Percentiles rank a stretch among this genome's conserved stretches.
These are phyloP conservation scores for Oreochromis tanganicae DNA, from an alignment of 2,113 vertebrate genomes.

Conservation along the genomic window DNA sequence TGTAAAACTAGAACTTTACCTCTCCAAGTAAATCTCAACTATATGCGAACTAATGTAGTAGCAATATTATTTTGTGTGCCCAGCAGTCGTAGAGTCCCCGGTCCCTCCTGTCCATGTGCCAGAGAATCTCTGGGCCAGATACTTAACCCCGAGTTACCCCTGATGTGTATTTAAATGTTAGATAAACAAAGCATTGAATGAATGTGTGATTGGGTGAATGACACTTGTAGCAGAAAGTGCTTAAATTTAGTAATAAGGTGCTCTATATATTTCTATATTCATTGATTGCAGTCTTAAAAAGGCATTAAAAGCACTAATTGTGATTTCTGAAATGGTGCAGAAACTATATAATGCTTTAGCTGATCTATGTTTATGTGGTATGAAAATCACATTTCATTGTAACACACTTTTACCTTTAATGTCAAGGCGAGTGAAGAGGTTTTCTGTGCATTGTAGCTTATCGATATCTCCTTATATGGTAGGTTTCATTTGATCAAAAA, in stretches of 20 bases:
- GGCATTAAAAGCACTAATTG: not conserved
- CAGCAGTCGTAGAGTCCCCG: fast-evolving
- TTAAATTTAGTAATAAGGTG: not conserved
- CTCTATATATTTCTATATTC: not conserved
- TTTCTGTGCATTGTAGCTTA: not conserved
- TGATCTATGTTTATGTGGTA: not conserved
- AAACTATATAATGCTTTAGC: not conserved
- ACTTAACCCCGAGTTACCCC: not conserved
- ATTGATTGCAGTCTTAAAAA: not conserved
- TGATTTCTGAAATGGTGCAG: not conserved
- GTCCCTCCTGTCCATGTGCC: not conserved
- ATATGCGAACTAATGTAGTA: not conserved
- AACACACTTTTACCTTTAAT: not conserved
- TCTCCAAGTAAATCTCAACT: not conserved
- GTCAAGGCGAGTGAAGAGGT: not conserved
- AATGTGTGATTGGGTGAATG: not conserved
- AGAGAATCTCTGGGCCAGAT: not conserved
- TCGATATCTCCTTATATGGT: not conserved
- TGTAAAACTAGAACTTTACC: not conserved
- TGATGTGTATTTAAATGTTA: not conserved
- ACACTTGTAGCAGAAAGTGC: not conserved
- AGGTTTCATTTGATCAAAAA: not conserved
- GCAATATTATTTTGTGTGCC: not conserved
- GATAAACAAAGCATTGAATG: not conserved
- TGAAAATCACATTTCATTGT: not conserved